A percentile compares a stretch with the other conserved stretches of the same genome.
Evolutionary conservation across 2,888 invertebrate genomes (phyloP).

Genomic region (Drosophila buzzatii): DNA sequence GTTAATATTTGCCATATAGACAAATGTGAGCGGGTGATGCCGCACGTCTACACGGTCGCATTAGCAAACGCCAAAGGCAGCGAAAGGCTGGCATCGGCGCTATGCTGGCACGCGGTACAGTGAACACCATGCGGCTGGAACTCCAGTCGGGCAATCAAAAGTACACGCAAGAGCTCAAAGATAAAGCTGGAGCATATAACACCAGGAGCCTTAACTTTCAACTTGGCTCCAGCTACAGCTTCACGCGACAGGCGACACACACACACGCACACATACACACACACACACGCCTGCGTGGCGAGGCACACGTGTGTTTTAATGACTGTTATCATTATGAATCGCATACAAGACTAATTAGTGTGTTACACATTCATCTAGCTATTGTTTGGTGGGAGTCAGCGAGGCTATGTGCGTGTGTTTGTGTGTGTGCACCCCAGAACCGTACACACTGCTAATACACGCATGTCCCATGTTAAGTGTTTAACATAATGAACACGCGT

Average conservation of each 20-base stretch:
- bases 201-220: background rate
- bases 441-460: conserved; percentile 21
- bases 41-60: conserved; percentile 10
- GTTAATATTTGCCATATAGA: conserved; percentile 34
- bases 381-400: conserved; percentile 53
- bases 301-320: conserved; percentile 61
- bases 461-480: conserved; percentile 61
- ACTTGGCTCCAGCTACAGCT: background rate
- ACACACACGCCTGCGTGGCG: conserved; percentile 15
- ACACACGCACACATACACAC: conserved; percentile 21
- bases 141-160: conserved; percentile 18
- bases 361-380: conserved; percentile 76
- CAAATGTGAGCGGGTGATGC: background rate
- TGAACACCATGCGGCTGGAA: conserved; percentile 26
- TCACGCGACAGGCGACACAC: conserved; percentile 28
- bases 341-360: conserved; percentile 77
- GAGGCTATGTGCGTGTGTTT: too few relatives aligned
- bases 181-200: conserved; percentile 9
- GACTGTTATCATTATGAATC: conserved; percentile 82
- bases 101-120: conserved; percentile 9
- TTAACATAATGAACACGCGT: conserved; percentile 80
- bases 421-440: background rate
- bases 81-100: conserved; percentile 13
- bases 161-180: conserved; percentile 14
- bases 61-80: conserved; percentile 68